Conservation (phyloP, 2,113 vertebrate species). For the Piprites chloris region DNA sequence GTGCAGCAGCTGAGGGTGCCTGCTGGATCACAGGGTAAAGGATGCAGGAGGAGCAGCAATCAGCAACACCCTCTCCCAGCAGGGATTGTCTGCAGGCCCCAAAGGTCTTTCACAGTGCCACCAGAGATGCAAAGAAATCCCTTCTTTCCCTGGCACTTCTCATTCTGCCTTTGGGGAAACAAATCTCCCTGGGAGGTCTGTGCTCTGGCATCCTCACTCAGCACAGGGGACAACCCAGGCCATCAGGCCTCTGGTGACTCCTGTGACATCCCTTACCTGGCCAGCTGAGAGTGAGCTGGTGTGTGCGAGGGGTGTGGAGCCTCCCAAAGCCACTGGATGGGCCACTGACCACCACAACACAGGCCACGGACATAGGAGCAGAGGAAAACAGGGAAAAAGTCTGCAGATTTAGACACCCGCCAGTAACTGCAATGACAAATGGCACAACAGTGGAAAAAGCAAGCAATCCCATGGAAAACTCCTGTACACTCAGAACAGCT, state of each 20-base stretch:
- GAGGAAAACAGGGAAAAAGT: not conserved
- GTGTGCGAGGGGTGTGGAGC: not conserved
- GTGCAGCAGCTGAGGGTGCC: not conserved
- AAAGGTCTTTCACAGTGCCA: not conserved
- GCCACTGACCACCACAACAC: not conserved
- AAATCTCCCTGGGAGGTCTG: not conserved
- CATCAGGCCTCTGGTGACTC: not conserved
- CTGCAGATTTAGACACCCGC: not conserved
- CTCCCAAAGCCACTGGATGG: not conserved
- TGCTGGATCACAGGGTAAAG: not conserved
- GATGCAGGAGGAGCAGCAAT: not conserved
- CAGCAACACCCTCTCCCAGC: not conserved
- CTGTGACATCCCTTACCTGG: not conserved
- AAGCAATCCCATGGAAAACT: not conserved
- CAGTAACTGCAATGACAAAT: not conserved
- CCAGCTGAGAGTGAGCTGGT: not conserved
- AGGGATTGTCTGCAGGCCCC: not conserved
- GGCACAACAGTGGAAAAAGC: not conserved
- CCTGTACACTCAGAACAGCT: not conserved
- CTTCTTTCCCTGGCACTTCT: not conserved
- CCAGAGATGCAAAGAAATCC: not conserved
- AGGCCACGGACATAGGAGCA: not conserved
- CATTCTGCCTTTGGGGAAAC: not conserved
- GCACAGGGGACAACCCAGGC: not conserved
- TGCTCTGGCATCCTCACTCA: not conserved